These are phyloP conservation scores for Xenopus laevis DNA, from an alignment of 2,113 vertebrate species.

Conservation along the genomic window DNA sequence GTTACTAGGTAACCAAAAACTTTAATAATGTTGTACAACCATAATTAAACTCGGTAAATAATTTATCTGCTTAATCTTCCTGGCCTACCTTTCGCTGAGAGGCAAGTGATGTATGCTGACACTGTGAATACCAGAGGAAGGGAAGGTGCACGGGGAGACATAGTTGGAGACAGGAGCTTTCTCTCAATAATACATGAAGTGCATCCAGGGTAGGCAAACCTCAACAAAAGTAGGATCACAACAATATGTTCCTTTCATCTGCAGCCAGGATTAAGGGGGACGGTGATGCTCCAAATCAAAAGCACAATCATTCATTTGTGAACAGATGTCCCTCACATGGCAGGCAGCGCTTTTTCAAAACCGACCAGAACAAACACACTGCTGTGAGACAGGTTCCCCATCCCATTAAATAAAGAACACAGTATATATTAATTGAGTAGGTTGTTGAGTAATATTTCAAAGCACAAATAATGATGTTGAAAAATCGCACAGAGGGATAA, in stretches of 20 bases:
- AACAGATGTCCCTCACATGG: slow-evolving; percentile 62
- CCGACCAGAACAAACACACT: slow-evolving; percentile 56
- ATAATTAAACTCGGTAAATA: slow-evolving; percentile 70
- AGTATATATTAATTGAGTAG: slow-evolving; percentile 64
- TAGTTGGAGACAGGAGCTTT: slow-evolving; percentile 62
- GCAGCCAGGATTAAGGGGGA: slow-evolving; percentile 55
- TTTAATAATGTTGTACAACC: slow-evolving; percentile 65
- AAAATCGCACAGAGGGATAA: slow-evolving; percentile 44
- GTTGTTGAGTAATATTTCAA: slow-evolving; percentile 59
- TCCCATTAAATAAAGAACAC: slow-evolving; percentile 53
- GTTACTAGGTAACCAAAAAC: slow-evolving; percentile 63
- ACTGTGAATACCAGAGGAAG: slow-evolving; percentile 56
- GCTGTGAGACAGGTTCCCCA: slow-evolving; percentile 58
- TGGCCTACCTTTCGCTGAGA: slow-evolving; percentile 46
- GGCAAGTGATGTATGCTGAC: slow-evolving; percentile 58
- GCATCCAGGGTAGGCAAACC: slow-evolving; percentile 59
- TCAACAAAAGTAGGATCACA: slow-evolving; percentile 61
- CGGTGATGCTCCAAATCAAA: slow-evolving; percentile 67
- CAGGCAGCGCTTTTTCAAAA: slow-evolving; percentile 48
- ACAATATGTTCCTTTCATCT: slow-evolving; percentile 71
- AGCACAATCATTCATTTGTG: slow-evolving; percentile 75
- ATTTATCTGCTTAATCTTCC: slow-evolving; percentile 65
- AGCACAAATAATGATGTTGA: slow-evolving; percentile 58
- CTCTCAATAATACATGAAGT: slow-evolving; percentile 64
- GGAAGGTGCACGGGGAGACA: slow-evolving; percentile 50